Evolutionary conservation across 2,797 vertebrate genomes (phyloP), one percentile per base, ranked within the genome.

Genomic region (Onychomys arenicola): DNA sequence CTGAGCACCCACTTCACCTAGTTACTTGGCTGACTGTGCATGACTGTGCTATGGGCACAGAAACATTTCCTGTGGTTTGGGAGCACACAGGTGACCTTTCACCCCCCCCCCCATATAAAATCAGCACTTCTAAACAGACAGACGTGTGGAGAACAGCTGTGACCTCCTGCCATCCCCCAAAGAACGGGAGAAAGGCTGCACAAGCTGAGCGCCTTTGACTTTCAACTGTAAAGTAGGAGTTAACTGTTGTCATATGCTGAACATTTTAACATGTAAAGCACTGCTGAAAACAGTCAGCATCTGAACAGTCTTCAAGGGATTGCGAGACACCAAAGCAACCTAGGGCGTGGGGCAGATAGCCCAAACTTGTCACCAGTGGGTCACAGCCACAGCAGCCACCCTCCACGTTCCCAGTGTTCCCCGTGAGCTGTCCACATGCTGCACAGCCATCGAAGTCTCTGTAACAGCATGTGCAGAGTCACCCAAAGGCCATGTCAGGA

Each of bases 401-500:
- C 1, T 81, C 46, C 34, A 14, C 65, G 80, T 7, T 63, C 69
- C 90, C 92, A 43, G 5, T 19, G 46, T 90, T 86, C 81, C 59
- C 90, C 89, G 80, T 67, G 55, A 82, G 46, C 17, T 95, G 37
- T 34, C 27, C 57, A 76, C 34, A 52, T 23, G 88, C 78, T 3
- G 75, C 2, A 80, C 49, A 85, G 25, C 92, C 95, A 92, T 81
- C 81, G 97, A 90, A 90, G 87, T 5, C 57, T 69, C 8, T 94
- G 67, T 67, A 84, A 37, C 43, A 93, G 84, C 84, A 93, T 21
- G 55, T 85, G 90, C 71, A 65, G 71, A 90, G 90, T 91, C 55
- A 90, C 96, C 96, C 93, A 77, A 85, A 90, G 78, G 40, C 71
- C 57, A 17, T 1, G 37, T 96, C 95, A 97, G 83, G 1, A 97